Evolutionary conservation across 2,797 vertebrate species (phyloP), one percentile per base, ranked within the genome.

Genomic region (Geotrypetes seraphini): DNA sequence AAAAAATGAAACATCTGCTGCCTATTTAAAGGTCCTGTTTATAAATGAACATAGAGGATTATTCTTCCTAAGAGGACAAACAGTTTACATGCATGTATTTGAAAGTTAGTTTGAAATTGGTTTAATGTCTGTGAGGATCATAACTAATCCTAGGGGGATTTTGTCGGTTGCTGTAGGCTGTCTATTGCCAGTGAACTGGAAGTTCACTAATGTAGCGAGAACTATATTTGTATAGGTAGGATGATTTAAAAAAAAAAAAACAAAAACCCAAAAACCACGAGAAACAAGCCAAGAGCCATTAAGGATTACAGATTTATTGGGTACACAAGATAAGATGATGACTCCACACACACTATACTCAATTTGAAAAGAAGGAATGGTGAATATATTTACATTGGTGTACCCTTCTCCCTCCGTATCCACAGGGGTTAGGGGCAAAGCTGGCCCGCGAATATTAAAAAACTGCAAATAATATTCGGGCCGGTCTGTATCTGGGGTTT

Each of bases 1-100:
- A 50, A 66, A 71, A 71, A 70, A 57, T 31, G 31, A 63, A 78
- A 83, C 75, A 83, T 81, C 73, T 84, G 78, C 66, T 79, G 53
- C 36, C 48, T 51, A 75, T 75, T 73, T 73, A 72, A 70, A 65
- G 36, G 36, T 67, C 70, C 70, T 71, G 52, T 69, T 62, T 73
- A 54, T 58, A 78, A 59, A 56, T 58, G 60, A 66, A 57, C 54
- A 15, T 36, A 65, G 50, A 41, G 28, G 56, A 65, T 71, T 72
- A 50, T 48, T 65, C 53, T 68, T 66, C 69, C 60, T 31, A 37
- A 53, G 47, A n/a, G 44, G 44, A 63, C 42, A 53, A 19, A 31
- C 17, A 55, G 34, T 62, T 73, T 68, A 71, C 39, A 62, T 31
- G 55, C 60, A 59, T 45, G 31, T 39, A 39, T 60, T 57, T 52